Evolutionary conservation across 2,888 invertebrate species (phyloP).

Genomic region (Nemurella pictetii): DNA sequence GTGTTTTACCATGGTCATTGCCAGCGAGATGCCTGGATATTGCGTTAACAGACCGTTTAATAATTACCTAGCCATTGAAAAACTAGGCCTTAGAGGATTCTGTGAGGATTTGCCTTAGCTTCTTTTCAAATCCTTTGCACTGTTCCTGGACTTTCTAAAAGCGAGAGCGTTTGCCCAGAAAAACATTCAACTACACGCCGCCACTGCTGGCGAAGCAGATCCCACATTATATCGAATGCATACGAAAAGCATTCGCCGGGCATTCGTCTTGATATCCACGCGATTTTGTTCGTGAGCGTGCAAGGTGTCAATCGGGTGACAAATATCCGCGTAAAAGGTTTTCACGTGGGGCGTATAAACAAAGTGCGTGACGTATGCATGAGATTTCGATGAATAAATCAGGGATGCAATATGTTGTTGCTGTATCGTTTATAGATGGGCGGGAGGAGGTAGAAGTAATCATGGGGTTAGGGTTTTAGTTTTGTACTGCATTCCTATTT

Average conservation of each 20-base stretch:
- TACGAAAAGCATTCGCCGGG: not conserved
- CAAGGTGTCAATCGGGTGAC: conserved; percentile 13
- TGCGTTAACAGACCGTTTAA: too few species aligned
- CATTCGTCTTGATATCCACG: conserved; percentile 14
- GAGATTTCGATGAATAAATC: conserved; percentile 10
- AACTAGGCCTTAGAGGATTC: too few species aligned
- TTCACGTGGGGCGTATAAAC: not conserved
- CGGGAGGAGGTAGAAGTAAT: not conserved
- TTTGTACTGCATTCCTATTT: not conserved
- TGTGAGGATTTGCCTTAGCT: too few species aligned
- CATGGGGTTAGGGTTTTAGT: not conserved
- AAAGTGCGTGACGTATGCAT: not conserved
- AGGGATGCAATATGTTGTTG: conserved; percentile 21
- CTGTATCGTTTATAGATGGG: not conserved
- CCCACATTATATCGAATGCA: too few species aligned
- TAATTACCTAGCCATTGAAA: too few species aligned
- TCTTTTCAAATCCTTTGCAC: too few species aligned
- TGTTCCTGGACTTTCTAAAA: too few species aligned
- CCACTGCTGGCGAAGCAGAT: too few species aligned
- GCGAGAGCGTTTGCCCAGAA: too few species aligned
- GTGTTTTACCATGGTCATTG: too few species aligned
- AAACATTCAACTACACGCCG: too few species aligned
- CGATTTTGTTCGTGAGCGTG: not conserved
- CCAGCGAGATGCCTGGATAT: too few species aligned
- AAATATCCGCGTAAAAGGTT: conserved; percentile 1